Evolutionary conservation across 2,888 invertebrate species (phyloP).

Genomic region (Cantharis flavilabris): DNA sequence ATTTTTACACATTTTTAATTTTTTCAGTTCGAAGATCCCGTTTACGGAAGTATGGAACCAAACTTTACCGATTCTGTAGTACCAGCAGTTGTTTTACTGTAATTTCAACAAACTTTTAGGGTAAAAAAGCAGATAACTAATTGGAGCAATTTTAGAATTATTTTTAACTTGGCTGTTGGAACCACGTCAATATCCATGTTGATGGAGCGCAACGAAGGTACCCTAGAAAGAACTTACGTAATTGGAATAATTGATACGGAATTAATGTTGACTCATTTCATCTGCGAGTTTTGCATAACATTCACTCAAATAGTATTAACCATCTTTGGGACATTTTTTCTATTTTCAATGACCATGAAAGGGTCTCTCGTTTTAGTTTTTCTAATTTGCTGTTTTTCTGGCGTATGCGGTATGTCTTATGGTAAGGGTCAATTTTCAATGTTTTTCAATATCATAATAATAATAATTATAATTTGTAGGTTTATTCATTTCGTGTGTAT

Average conservation of each 20-base stretch:
- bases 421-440: slow-evolving; percentile 57
- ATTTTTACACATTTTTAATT: too few species aligned
- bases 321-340: slow-evolving; percentile 74
- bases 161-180: neutral
- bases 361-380: slow-evolving; percentile 78
- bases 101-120: neutral
- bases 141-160: neutral
- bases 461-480: slow-evolving; percentile 63
- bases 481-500: slow-evolving; percentile 79
- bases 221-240: neutral
- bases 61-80: slow-evolving; percentile 90
- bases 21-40: neutral
- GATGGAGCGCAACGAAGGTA: slow-evolving; percentile 12
- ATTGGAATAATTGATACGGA: neutral
- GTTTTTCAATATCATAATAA: neutral
- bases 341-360: slow-evolving; percentile 76
- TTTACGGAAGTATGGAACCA: slow-evolving; percentile 57
- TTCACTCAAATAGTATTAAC: slow-evolving; percentile 63
- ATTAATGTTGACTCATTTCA: slow-evolving; percentile 18
- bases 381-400: slow-evolving; percentile 77
- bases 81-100: neutral
- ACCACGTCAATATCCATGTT: slow-evolving; percentile 3
- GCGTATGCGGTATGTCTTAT: slow-evolving; percentile 92
- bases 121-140: neutral
- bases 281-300: neutral